Conservation (phyloP, 2,113 vertebrate species). For the Ageneiosus marmoratus region DNA sequence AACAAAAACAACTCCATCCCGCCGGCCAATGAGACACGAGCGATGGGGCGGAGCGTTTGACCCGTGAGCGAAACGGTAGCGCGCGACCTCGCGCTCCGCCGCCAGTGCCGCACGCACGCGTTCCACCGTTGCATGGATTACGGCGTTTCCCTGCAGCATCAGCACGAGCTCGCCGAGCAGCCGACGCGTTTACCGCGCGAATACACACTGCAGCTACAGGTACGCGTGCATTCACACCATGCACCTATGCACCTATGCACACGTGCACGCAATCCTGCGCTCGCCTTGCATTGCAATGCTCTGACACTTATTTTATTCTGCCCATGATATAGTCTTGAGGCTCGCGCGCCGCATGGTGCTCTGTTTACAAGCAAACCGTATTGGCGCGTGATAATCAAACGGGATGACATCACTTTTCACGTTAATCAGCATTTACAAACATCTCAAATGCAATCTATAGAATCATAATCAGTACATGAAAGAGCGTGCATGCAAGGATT, state of each 20-base stretch:
- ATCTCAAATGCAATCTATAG: not conserved
- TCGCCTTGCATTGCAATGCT: not conserved
- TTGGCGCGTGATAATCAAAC: not conserved
- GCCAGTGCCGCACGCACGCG: slow-evolving; percentile 51
- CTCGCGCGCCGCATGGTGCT: slow-evolving; percentile 1
- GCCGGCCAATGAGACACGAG: slow-evolving; percentile 69
- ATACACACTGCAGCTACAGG: slow-evolving; percentile 77
- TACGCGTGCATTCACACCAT: slow-evolving; percentile 54
- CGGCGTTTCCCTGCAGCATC: slow-evolving; percentile 73
- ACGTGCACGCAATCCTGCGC: not conserved
- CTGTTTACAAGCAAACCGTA: slow-evolving; percentile 16
- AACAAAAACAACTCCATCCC: slow-evolving; percentile 48
- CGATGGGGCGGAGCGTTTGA: slow-evolving; percentile 62
- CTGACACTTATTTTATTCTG: not conserved
- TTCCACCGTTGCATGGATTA: slow-evolving; percentile 73
- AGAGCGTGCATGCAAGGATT: not conserved
- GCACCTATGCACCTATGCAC: not conserved
- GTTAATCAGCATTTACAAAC: not conserved
- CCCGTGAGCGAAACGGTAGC: slow-evolving; percentile 59
- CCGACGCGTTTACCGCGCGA: slow-evolving; percentile 69
- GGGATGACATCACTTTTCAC: not conserved
- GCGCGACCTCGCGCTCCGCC: slow-evolving; percentile 49
- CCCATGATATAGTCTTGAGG: not conserved
- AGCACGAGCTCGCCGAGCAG: slow-evolving; percentile 72
- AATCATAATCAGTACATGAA: not conserved